Evolutionary conservation across 2,888 invertebrate species (phyloP).

Genomic region (Trileptium ribeirensis): DNA sequence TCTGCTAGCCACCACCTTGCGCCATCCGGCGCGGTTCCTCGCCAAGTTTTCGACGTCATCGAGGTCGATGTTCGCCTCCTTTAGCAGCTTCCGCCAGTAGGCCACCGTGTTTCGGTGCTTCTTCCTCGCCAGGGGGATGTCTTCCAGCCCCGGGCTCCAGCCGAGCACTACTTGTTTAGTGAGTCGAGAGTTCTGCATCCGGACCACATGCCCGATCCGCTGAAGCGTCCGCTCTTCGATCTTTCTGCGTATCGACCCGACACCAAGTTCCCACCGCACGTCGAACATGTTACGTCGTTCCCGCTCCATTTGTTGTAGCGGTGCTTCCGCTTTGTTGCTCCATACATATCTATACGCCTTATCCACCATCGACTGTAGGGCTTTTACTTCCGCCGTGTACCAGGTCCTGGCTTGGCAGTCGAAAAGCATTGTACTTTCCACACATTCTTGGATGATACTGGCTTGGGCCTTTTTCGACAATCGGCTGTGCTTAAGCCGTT

Average conservation of each 20-base stretch:
- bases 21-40: background rate
- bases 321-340: background rate
- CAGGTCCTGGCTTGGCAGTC: background rate
- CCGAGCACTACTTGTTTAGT: background rate
- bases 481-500: background rate
- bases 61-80: no score
- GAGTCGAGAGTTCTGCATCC: background rate
- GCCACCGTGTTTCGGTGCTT: no score
- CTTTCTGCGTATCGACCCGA: background rate
- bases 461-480: background rate
- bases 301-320: background rate
- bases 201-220: background rate
- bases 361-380: background rate
- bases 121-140: no score
- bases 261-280: background rate
- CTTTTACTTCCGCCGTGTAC: background rate
- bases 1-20: background rate
- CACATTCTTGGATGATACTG: background rate
- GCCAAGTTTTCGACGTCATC: no score
- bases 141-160: no score
- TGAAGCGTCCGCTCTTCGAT: no score
- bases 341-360: background rate
- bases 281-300: background rate
- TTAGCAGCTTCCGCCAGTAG: no score
- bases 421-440: conserved; percentile 1